Evolutionary conservation across 2,113 vertebrate genomes (phyloP), one percentile per base, ranked within the genome.

Genomic region (Brevimyrus niger): DNA sequence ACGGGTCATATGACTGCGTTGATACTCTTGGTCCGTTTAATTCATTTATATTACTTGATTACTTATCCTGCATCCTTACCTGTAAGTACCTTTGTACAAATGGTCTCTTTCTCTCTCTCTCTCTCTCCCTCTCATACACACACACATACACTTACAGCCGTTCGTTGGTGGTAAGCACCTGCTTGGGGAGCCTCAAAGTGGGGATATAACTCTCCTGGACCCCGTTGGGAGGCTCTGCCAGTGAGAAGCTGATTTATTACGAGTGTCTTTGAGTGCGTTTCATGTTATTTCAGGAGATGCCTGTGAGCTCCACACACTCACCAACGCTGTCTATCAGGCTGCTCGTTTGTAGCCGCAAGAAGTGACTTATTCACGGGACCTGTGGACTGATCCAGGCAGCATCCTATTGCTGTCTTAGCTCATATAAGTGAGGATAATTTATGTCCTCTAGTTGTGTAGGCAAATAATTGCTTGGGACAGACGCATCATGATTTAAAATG

Each of bases 181-280:
- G 38, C 87, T 9, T 8, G 9, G n/a, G 19, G 17, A 65, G 21
- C 31, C 87, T 61, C 55, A 21, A 61, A 44, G 35, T 8, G 55
- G 15, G 9, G 55, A 61, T 44, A 44, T 44, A 61, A 87, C 35
- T 6, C 53, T 31, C 9, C 31, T 23, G 9, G 35, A 15, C 8
- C 6, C 87, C 53, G 8, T 35, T 13, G 38, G 55, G 55, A 61
- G 21, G 19, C 23, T 38, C 8, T 44, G 21, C 48, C 85, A 38
- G 15, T 46, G 35, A 87, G 61, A 65, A 65, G 51, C 35, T 58
- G 87, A 87, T 87, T 87, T 87, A 87, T 87, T 87, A 10, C 44
- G 55, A 31, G 31, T 87, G 42, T 61, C 35, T 87, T 13, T 35
- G 27, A 44, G 35, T 38, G 87, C 21, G 10, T 38, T 61, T 87